A percentile compares a stretch with the other conserved stretches of the same genome.
phyloP scores from a whole-genome alignment of 23 tunicate species.

The Botrylloides violaceus region DNA sequence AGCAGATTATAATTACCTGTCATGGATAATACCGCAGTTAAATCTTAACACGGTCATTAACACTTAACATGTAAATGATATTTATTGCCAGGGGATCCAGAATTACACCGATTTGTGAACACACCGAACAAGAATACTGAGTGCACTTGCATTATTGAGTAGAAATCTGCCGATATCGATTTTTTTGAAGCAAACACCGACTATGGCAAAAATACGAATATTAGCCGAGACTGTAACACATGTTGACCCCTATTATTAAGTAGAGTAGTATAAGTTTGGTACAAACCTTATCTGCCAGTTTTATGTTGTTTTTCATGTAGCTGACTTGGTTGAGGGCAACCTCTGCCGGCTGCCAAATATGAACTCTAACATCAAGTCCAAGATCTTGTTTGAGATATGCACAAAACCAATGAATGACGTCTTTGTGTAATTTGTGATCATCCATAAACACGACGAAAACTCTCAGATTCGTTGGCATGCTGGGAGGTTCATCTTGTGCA shows the following conservation, averaged over 20 bases:
- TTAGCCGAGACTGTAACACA: too few relatives aligned
- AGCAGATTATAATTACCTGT: slow-evolving; percentile 54
- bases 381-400: slow-evolving; percentile 39
- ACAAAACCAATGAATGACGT: slow-evolving; percentile 37
- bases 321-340: slow-evolving; percentile 13
- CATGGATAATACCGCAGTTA: neutral
- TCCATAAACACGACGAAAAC: slow-evolving; percentile 38
- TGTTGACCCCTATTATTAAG: too few relatives aligned
- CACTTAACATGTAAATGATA: too few relatives aligned
- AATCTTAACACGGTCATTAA: neutral
- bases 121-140: too few relatives aligned
- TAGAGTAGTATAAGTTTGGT: too few relatives aligned
- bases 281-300: slow-evolving; percentile 32
- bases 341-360: slow-evolving; percentile 23
- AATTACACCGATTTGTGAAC: too few relatives aligned
- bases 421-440: slow-evolving; percentile 48
- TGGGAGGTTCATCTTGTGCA: neutral
- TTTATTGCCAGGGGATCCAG: too few relatives aligned
- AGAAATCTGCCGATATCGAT: too few relatives aligned
- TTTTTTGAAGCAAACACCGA: too few relatives aligned
- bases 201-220: too few relatives aligned
- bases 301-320: slow-evolving; percentile 43
- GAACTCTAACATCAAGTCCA: slow-evolving; percentile 47
- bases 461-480: slow-evolving; percentile 9
- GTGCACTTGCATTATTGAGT: too few relatives aligned